Conservation (phyloP, 2,888 invertebrate genomes). For the Metacarcinus magister region DNA sequence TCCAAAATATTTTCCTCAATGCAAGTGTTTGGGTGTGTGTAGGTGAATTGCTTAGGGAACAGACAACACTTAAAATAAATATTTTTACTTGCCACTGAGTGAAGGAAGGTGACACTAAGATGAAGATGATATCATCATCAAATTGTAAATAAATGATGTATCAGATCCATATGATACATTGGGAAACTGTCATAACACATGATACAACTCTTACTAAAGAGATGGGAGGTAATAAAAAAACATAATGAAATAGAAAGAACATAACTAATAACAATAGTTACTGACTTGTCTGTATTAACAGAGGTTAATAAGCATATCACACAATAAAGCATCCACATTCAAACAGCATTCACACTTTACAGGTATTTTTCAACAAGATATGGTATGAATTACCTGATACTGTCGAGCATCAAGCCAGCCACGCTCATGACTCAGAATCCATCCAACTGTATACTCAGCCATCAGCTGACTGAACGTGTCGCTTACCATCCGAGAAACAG, state of each 20-base stretch:
- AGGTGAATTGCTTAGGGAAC: no score
- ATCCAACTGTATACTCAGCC: constrained; percentile 86
- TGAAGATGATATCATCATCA: no score
- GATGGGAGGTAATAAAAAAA: no score
- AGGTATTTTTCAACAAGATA: neutral
- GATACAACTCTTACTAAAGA: neutral
- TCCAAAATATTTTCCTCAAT: no score
- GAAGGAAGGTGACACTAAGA: no score
- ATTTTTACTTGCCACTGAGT: no score
- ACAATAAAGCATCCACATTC: neutral
- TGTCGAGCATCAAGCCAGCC: constrained; percentile 84
- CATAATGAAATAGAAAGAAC: neutral
- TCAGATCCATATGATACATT: neutral
- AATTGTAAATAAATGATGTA: neutral
- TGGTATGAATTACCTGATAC: constrained; percentile 84
- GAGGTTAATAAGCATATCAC: neutral
- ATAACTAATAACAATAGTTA: neutral
- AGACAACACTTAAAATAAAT: no score
- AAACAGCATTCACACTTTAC: neutral
- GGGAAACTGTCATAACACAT: neutral
- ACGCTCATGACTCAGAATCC: constrained; percentile 86
- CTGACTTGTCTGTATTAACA: neutral
- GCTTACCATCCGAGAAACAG: constrained; percentile 74
- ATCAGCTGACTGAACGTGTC: constrained; percentile 84
- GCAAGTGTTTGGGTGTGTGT: no score